Evolutionary conservation across 2,797 vertebrate genomes (phyloP), one percentile per base, ranked within the genome.

Genomic region (Buceros bicornis): DNA sequence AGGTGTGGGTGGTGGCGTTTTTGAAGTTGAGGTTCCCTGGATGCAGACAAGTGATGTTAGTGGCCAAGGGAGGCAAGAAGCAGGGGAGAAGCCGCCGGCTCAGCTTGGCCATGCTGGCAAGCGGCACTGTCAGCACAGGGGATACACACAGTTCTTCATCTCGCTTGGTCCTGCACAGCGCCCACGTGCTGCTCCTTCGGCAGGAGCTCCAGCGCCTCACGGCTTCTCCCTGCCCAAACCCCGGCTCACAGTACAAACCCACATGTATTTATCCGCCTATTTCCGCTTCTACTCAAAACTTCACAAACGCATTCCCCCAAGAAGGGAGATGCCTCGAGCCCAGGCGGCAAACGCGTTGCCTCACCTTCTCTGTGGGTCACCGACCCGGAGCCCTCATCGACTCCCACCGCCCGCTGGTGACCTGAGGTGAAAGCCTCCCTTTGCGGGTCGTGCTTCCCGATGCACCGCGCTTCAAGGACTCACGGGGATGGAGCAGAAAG

Each of bases 401-500:
- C 64, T 17, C 33, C 62, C 60, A 4, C 53, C 42, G 24, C 72
- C 60, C 28, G 19, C 76, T 67, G 79, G 11, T 19, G 43, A 92
- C 60, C 78, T 35, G 73, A 71, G 40, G 33, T 18, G 95, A 78
- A 97, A 71, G 61, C 31, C 43, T 87, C 76, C 65, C 70, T 21
- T 71, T 26, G 82, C 29, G 84, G 74, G 58, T 64, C 92, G 74
- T 2, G 10, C 35, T 53, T 47, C 76, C 50, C 51, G 18, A 43
- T 2, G 8, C 33, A 7, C 69, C 2, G 3, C 11, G 48, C 62
- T 82, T 7, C 45, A 29, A 22, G 90, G 70, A 33, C 84, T 61
- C 3, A 1, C 1, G 29, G 74, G 87, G 83, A 53, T 3, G 24
- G 56, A 31, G 79, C 3, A 16, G 74, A 89, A 62, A 82, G 79